Conservation (phyloP, 2,888 invertebrate species). For the Eupelmus urozonus region DNA sequence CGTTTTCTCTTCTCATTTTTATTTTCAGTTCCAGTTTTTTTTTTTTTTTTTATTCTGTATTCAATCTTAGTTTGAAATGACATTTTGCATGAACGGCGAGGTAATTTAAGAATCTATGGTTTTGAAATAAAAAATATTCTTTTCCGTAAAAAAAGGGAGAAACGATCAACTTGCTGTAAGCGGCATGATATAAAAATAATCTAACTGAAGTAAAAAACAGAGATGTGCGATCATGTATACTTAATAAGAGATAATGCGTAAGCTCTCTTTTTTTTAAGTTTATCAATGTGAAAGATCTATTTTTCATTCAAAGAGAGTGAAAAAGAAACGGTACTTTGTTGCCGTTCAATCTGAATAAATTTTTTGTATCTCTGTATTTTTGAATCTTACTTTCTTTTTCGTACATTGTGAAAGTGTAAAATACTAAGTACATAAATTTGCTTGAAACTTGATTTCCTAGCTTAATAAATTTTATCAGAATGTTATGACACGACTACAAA, state of each 20-base stretch:
- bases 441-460: conserved; percentile 7
- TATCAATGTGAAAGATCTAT: not conserved
- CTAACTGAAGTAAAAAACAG: conserved; percentile 40
- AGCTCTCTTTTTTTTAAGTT: conserved; percentile 2
- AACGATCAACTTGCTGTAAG: not conserved
- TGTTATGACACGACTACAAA: not conserved
- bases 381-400: conserved; percentile 4
- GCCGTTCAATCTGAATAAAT: not conserved
- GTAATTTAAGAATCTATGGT: conserved; percentile 15
- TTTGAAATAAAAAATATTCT: conserved; percentile 35
- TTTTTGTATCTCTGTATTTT: not conserved
- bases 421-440: conserved; percentile 22
- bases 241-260: not conserved
- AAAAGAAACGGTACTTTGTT: not conserved
- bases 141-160: conserved; percentile 6
- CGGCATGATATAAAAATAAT: not conserved
- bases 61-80: too few species aligned
- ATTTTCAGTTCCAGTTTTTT: not conserved
- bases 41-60: not conserved
- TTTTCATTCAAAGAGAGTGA: conserved; percentile 4
- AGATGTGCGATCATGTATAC: conserved; percentile 30
- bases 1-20: conserved; percentile 12
- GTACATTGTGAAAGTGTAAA: conserved; percentile 12
- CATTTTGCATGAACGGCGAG: conserved; percentile 1
- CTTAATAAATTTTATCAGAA: conserved; percentile 7